These are phyloP conservation scores for Danio kyathit DNA, from an alignment of 2,797 vertebrate genomes.

Conservation along the genomic window DNA sequence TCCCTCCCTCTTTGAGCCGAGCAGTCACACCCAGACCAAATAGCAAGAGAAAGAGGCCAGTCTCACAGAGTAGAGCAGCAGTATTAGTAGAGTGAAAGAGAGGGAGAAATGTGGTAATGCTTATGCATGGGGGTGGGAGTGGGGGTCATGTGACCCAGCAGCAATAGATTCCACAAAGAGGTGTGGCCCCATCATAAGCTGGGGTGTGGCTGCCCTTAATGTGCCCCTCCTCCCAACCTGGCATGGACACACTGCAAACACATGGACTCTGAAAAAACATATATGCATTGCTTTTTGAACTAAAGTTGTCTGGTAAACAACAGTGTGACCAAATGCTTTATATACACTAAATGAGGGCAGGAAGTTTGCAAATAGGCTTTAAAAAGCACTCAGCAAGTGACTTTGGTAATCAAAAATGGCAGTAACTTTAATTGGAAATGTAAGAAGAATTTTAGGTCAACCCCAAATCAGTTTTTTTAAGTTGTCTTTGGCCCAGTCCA, in stretches of 20 bases:
- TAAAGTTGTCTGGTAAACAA: slow-evolving; percentile 2
- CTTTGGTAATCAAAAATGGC: neutral
- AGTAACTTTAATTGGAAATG: neutral
- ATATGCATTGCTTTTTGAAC: neutral
- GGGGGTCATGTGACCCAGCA: slow-evolving; percentile 71
- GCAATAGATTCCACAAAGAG: slow-evolving; percentile 77
- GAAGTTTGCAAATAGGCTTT: neutral
- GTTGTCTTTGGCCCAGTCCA: no score
- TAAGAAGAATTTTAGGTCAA: neutral
- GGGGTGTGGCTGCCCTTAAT: slow-evolving; percentile 76
- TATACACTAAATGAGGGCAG: neutral
- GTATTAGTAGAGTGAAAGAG: slow-evolving; percentile 66
- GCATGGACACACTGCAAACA: slow-evolving; percentile 28
- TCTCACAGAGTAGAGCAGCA: slow-evolving; percentile 49
- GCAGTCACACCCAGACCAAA: slow-evolving; percentile 79
- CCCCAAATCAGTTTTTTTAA: no score
- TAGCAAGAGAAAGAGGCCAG: slow-evolving; percentile 40
- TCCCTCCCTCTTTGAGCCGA: slow-evolving; percentile 77
- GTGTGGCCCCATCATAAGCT: slow-evolving; percentile 78
- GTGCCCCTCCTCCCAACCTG: slow-evolving; percentile 56
- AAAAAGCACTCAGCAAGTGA: slow-evolving; percentile 2
- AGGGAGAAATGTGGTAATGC: slow-evolving; percentile 62
- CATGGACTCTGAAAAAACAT: slow-evolving; percentile 8
- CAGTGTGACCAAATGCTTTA: neutral
- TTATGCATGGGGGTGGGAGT: slow-evolving; percentile 57